These are phyloP conservation scores for Cheilosia vulpina DNA, from an alignment of 2,888 invertebrate genomes.

Conservation along the genomic window DNA sequence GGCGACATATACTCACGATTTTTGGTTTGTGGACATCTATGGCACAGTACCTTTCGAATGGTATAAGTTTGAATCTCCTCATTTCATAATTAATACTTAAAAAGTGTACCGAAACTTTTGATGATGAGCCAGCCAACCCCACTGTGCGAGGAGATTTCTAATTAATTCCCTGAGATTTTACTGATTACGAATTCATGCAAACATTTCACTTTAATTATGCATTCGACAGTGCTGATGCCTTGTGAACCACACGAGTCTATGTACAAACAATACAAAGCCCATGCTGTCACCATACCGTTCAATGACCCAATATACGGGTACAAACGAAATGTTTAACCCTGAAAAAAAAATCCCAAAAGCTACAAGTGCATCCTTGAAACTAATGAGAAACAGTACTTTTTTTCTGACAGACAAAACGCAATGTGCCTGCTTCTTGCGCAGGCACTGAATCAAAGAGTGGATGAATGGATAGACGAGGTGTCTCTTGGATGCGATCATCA, in stretches of 20 bases:
- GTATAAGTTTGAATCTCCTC: too few species aligned
- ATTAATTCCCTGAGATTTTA: constrained; percentile 49
- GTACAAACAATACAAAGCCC: neutral
- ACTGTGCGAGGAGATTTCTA: constrained; percentile 20
- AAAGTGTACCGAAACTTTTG: too few species aligned
- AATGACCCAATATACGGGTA: constrained; percentile 38
- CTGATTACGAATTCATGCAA: constrained; percentile 59
- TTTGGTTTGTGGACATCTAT: too few species aligned
- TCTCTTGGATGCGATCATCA: constrained; percentile 38
- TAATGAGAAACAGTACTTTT: constrained; percentile 68
- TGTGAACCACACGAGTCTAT: neutral
- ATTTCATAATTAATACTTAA: too few species aligned
- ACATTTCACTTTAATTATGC: constrained; percentile 47
- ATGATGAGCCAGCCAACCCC: neutral
- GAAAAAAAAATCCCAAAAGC: constrained; percentile 32
- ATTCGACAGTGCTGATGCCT: constrained; percentile 35
- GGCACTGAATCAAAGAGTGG: constrained; percentile 21
- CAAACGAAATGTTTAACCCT: constrained; percentile 33
- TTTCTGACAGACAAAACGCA: constrained; percentile 38
- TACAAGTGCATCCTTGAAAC: constrained; percentile 61
- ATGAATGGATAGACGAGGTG: constrained; percentile 15
- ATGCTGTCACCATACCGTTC: neutral
- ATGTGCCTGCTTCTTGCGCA: too few species aligned
- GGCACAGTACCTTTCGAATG: too few species aligned
- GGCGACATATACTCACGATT: too few species aligned